Base-by-base conservation (phyloP, 2,113 vertebrate genomes). In the Cavia porcellus region DNA sequence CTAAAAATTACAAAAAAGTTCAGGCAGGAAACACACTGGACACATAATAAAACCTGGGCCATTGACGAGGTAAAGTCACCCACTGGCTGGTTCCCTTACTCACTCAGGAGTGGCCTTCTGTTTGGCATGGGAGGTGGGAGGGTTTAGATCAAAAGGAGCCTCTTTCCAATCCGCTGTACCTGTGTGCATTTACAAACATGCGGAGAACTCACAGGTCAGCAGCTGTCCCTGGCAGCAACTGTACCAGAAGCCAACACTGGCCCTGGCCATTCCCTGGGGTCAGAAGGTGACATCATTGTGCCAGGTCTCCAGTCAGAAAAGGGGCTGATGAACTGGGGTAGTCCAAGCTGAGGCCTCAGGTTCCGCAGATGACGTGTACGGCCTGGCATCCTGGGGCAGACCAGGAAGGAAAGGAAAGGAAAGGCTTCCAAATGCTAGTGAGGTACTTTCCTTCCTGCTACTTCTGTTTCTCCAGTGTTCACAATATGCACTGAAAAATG, bases 1-100 rank as follows among this genome's bases (percentile, higher is more conserved):
- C 86, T 74, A 55, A 96, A 95, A 95, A 47, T 52, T 52, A 61
- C 75, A 62, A 92, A 42, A 94, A 92, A 30, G 17, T 12, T 77
- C 45, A 59, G 68, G 90, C 50, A 92, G 14, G 85, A 91, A 97
- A 84, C 12, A 62, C 25, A 72, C 25, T 62, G 59, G 24, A 11
- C 28, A 38, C 38, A n/a, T 91, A 82, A 57, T 72, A 91, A 89
- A 92, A 94, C 61, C 9, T 7, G 20, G 77, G 52, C 52, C 52
- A 85, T 1, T 55, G 88, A 84, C 24, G 57, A 86, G 45, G 82
- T 90, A 52, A 62, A 52, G 38, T 28, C 42, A 7, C 88, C 68
- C 57, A 61, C 22, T 10, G 74, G 50, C 35, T 55, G 45, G 50
- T 9, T 68, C 57, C 32, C 19, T 92, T 13, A 0, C 47, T 89